A percentile compares a stretch with the other conserved stretches of the same genome.
Evolutionary conservation across 1,140 invertebrate species (phyloP).

Genomic region (Drosophila bipectinata): DNA sequence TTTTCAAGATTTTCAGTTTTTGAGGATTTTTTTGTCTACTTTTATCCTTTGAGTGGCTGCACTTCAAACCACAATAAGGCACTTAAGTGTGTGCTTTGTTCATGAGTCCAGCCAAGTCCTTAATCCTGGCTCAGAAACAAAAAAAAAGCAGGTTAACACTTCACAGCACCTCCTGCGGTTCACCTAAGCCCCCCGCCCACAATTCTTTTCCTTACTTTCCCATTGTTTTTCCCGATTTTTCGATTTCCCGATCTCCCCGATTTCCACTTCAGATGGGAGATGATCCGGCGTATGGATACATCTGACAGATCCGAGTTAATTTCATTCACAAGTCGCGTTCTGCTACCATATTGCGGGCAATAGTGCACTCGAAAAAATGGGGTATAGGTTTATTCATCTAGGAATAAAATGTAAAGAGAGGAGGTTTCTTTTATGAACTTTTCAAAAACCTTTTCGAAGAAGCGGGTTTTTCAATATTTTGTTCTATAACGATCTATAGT

Average conservation of each 20-base stretch:
- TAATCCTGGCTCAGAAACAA: conserved; percentile 27
- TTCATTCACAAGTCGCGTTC: conserved; percentile 52
- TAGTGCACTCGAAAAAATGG: conserved; percentile 2
- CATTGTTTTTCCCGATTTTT: not conserved
- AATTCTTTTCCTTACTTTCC: not conserved
- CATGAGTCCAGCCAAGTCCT: conserved; percentile 52
- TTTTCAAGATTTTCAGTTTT: not conserved
- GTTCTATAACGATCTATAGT: too few species aligned
- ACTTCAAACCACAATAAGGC: conserved; percentile 65
- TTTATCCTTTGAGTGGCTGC: conserved; percentile 50
- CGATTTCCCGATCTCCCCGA: not conserved
- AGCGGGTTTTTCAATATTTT: too few species aligned
- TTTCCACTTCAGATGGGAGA: conserved; percentile 10
- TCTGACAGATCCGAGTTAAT: conserved; percentile 32
- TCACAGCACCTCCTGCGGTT: conserved; percentile 56
- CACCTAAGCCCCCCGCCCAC: conserved; percentile 40
- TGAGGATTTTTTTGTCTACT: not conserved
- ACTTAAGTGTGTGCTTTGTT: conserved; percentile 66
- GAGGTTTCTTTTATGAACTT: too few species aligned
- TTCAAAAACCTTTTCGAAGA: too few species aligned
- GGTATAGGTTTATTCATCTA: too few species aligned
- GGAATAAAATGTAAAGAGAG: too few species aligned
- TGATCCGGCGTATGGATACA: conserved; percentile 28
- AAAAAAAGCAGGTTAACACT: conserved; percentile 57
- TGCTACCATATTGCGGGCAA: conserved; percentile 31